These are phyloP conservation scores for Syrrhaptes paradoxus DNA, from an alignment of 2,113 vertebrate genomes.

Conservation along the genomic window DNA sequence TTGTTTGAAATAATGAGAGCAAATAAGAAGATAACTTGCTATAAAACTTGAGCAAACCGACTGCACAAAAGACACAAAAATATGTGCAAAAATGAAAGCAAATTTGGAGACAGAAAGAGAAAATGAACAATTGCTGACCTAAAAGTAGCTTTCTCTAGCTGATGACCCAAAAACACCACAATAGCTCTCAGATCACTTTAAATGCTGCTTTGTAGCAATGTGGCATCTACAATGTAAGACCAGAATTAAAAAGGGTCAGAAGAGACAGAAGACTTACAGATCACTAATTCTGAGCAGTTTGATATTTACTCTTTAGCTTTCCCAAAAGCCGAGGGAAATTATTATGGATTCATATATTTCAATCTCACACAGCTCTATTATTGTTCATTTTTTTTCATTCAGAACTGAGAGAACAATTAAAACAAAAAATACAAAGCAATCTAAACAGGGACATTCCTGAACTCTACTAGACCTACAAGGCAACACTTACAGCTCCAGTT, in stretches of 20 bases:
- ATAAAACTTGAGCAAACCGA: slow-evolving; percentile 27
- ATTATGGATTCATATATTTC: slow-evolving; percentile 84
- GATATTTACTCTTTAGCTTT: slow-evolving; percentile 77
- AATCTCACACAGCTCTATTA: slow-evolving; percentile 82
- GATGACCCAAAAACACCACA: slow-evolving; percentile 63
- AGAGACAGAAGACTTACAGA: slow-evolving; percentile 72
- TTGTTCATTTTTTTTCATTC: slow-evolving; percentile 79
- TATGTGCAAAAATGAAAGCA: slow-evolving; percentile 39
- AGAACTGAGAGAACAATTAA: slow-evolving; percentile 77
- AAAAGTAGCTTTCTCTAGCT: slow-evolving; percentile 61
- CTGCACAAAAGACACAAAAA: slow-evolving; percentile 33
- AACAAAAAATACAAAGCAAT: slow-evolving; percentile 81
- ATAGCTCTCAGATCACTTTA: slow-evolving; percentile 72
- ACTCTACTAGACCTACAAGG: slow-evolving; percentile 71
- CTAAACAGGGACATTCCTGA: slow-evolving; percentile 77
- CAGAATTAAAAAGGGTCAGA: slow-evolving; percentile 69
- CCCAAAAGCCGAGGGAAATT: slow-evolving; percentile 77
- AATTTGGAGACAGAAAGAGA: slow-evolving; percentile 19
- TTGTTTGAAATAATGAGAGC: slow-evolving; percentile 26
- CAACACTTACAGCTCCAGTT: slow-evolving; percentile 71
- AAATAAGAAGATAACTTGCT: slow-evolving; percentile 38
- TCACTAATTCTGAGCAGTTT: slow-evolving; percentile 72
- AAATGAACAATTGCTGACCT: slow-evolving; percentile 63
- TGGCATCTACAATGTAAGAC: slow-evolving; percentile 70
- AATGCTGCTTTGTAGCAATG: slow-evolving; percentile 76